These are phyloP conservation scores for Monopis laevigella DNA, from an alignment of 2,888 invertebrate genomes.

Conservation along the genomic window DNA sequence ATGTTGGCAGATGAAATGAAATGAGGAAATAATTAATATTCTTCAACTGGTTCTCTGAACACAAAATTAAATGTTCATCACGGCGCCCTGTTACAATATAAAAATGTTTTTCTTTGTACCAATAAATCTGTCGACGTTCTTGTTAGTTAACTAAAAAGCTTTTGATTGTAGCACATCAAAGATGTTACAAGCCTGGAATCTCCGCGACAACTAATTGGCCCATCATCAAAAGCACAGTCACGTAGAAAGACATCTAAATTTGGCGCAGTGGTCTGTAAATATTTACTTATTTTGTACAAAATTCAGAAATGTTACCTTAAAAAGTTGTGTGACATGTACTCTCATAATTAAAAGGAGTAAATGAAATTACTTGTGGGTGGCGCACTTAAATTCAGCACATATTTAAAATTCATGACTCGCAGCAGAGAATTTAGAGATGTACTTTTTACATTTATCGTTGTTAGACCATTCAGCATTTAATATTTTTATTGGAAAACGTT, in stretches of 20 bases:
- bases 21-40: slow-evolving; percentile 8
- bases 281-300: slow-evolving; percentile 3
- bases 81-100: slow-evolving; percentile 15
- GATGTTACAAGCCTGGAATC: slow-evolving; percentile 38
- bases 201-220: slow-evolving; percentile 53
- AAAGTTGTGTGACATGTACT: too few relatives aligned
- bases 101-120: slow-evolving; percentile 39
- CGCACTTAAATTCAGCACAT: too few relatives aligned
- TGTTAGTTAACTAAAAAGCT: slow-evolving; percentile 42
- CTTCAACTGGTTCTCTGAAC: slow-evolving; percentile 4
- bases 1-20: slow-evolving; percentile 4
- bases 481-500: too few relatives aligned
- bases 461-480: too few relatives aligned
- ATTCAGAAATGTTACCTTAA: slow-evolving; percentile 1
- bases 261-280: slow-evolving; percentile 21
- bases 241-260: slow-evolving; percentile 31
- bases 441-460: too few relatives aligned
- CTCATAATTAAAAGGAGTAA: too few relatives aligned
- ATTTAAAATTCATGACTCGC: too few relatives aligned
- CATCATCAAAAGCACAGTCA: slow-evolving; percentile 30
- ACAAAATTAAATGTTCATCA: slow-evolving; percentile 5
- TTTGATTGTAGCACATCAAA: slow-evolving; percentile 54
- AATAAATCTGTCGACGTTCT: slow-evolving; percentile 59
- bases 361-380: too few relatives aligned
- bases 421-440: too few relatives aligned